A percentile compares a stretch with the other conserved stretches of the same genome.
phyloP scores from a whole-genome alignment of 2,888 invertebrate genomes.

The Geotrupes spiniger region DNA sequence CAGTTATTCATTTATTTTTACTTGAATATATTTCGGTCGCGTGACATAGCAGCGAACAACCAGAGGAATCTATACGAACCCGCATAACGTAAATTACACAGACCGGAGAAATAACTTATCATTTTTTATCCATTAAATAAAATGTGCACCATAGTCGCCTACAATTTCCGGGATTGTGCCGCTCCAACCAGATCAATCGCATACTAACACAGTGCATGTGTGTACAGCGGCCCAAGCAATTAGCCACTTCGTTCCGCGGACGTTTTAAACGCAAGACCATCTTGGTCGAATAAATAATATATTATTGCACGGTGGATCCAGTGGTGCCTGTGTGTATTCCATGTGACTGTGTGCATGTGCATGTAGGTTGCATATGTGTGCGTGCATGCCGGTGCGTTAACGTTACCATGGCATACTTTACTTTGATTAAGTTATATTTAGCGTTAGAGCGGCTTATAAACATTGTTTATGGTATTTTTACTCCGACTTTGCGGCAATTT shows the following conservation, averaged over 20 bases:
- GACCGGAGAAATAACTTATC: too few relatives aligned
- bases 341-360: conserved; percentile 3
- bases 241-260: not conserved
- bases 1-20: too few relatives aligned
- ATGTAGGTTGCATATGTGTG: not conserved
- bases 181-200: conserved; percentile 9
- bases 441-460: too few relatives aligned
- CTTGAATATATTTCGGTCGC: too few relatives aligned
- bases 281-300: conserved; percentile 21
- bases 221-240: conserved; percentile 10
- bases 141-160: not conserved
- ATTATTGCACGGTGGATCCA: conserved; percentile 25
- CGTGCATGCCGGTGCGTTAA: conserved; percentile 8
- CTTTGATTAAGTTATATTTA: not conserved
- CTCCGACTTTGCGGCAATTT: too few relatives aligned
- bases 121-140: conserved; percentile 1
- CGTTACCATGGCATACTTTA: conserved; percentile 12
- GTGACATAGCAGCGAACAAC: too few relatives aligned
- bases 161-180: conserved; percentile 13
- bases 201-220: conserved; percentile 9
- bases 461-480: too few relatives aligned
- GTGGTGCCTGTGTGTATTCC: conserved; percentile 22
- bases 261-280: conserved; percentile 6
- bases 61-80: not conserved
- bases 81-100: not conserved